A percentile compares a stretch with the other conserved stretches of the same genome.
phyloP scores from a whole-genome alignment of 2,797 vertebrate genomes.

The Pseudomugil tenellus region DNA sequence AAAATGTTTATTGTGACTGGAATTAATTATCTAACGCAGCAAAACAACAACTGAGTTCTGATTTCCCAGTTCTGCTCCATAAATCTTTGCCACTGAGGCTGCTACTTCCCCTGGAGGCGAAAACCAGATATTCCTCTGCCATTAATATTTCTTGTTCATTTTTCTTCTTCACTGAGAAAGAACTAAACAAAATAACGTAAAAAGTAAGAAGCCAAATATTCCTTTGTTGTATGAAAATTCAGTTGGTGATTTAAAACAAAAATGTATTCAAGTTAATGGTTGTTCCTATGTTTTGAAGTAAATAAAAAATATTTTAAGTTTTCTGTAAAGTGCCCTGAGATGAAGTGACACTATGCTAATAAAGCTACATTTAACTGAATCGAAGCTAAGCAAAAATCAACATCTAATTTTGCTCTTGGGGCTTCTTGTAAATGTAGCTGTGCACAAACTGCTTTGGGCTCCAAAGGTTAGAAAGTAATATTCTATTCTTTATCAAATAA shows the following conservation, averaged over 20 bases:
- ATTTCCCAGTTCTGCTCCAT: constrained; percentile 46
- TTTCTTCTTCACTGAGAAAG: constrained; percentile 68
- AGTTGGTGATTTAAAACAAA: too few species aligned
- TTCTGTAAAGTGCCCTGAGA: too few species aligned
- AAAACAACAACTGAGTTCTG: constrained; percentile 30
- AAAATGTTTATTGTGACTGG: constrained; percentile 45
- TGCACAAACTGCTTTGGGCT: background rate
- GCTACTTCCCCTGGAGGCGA: constrained; percentile 65
- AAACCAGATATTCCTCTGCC: constrained; percentile 72
- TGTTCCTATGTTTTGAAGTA: constrained; percentile 15
- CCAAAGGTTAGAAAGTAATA: background rate
- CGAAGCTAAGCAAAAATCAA: constrained; percentile 1
- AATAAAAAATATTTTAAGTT: too few species aligned
- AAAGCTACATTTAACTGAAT: too few species aligned
- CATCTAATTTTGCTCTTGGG: constrained; percentile 5
- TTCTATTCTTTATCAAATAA: background rate
- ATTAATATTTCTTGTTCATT: constrained; percentile 66
- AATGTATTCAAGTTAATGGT: constrained; percentile 17
- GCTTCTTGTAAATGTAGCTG: background rate
- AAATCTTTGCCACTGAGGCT: constrained; percentile 28
- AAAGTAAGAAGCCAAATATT: constrained; percentile 54
- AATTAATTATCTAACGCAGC: constrained; percentile 44
- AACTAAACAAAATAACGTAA: constrained; percentile 52
- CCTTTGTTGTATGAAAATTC: constrained; percentile 51
- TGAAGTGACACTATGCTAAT: too few species aligned